Base-by-base conservation (phyloP, 2,797 vertebrate genomes). In the Gallirallus australis region DNA sequence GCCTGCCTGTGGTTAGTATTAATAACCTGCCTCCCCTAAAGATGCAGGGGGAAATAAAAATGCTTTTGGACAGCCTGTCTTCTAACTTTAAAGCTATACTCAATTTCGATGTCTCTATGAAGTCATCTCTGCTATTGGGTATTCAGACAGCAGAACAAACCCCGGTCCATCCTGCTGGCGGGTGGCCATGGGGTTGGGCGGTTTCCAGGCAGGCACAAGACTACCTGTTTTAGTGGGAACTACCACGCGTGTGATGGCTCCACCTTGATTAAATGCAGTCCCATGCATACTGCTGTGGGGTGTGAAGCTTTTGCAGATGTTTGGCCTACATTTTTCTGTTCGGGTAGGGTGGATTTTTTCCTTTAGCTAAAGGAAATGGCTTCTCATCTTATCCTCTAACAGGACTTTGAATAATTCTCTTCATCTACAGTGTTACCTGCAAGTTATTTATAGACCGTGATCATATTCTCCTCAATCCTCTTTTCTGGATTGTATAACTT, bases 401-500 rank as follows among this genome's bases (percentile, higher is more conserved):
- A 28, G 31, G 15, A 75, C 40, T 90, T 59, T 63, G 53, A 91
- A 54, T 95, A 96, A 89, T 72, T 94, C 71, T 68, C 37, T 85
- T 94, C 86, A 95, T 95, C 86, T 93, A 2, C 60, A 90, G 68
- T 94, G 88, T 93, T 95, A 96, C 93, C 81, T 94, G 80, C 52
- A 78, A 78, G 89, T 47, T 96, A 93, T 95, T 96, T 96, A 79
- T 96, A 94, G 93, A 27, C 66, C 77, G 2, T 63, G 80, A 87
- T 94, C 57, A 85, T 93, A 82, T 78, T 91, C 42, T 72, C 23
- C 57, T 83, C 82, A 93, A 92, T 94, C 91, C 73, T 96, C 87
- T 95, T 96, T 97, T 87, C 86, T 89, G 88, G 83, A 94, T 96
- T 97, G 82, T 90, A 33, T 82, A 85, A 93, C 57, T 89, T 93